Evolutionary conservation across 2,888 invertebrate species (phyloP), one percentile per base, ranked within the genome.

Genomic region (Spodoptera picta): DNA sequence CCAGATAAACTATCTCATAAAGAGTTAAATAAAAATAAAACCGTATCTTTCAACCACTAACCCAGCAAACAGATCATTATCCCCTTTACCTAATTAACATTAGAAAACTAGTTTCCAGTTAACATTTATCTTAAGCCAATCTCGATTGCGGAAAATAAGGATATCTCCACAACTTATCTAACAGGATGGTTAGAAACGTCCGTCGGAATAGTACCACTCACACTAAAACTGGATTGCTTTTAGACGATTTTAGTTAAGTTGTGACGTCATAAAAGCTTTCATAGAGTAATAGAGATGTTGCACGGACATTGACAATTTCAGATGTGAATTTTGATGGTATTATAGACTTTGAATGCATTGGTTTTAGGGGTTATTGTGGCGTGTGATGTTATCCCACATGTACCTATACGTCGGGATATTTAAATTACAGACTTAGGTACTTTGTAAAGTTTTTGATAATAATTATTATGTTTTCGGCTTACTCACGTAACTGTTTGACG

Each of bases 141-240:
- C 27, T n/a, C 41, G 45, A 36, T 52, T 49, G 44, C 12, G 19
- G 59, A 51, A 53, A 68, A 53, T 58, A 64, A 55, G 74, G 59
- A 47, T 72, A 72, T 72, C 71, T 74, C 42, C 19, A 23, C 11
- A 69, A 73, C 52, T 56, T 46, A 71, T 71, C 65, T 75, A 55
- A 55, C 49, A 46, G 46, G 50, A 62, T 43, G 65, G 61, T 65
- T 62, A 69, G 72, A 43, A 61, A 36, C 73, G 43, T 55, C 54
- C 58, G 59, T 73, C 52, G 56, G 45, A 57, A 55, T 44, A 46
- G 41, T 44, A 36, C 59, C 56, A 48, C 71, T 75, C 62, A 66
- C 63, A 66, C 74, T 62, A 46, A 75, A 75, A 57, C 63, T 51
- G 49, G 63, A 73, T 64, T 54, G 67, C 56, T 67, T 75, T 77